Conservation (phyloP, 2,888 invertebrate genomes). For the Molorchus minor region DNA sequence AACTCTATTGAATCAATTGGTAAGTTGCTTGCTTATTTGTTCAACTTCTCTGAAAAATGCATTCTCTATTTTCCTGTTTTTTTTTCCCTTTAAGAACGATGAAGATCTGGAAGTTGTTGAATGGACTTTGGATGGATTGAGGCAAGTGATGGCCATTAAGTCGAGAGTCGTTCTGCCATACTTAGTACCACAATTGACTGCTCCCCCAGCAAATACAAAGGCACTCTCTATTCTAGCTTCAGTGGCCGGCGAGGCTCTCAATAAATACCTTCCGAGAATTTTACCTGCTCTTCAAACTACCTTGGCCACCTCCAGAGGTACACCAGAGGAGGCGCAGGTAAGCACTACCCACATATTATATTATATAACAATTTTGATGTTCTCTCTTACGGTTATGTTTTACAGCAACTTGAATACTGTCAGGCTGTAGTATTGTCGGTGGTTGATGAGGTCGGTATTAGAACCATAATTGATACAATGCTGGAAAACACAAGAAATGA, state of each 20-base stretch:
- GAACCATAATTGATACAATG: slow-evolving; percentile 87
- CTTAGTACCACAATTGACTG: slow-evolving; percentile 92
- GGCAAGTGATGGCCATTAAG: slow-evolving; percentile 97
- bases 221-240: slow-evolving; percentile 93
- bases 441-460: slow-evolving; percentile 84
- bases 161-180: slow-evolving; percentile 95
- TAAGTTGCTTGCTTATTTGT: no score
- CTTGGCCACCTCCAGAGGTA: slow-evolving; percentile 74
- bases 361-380: neutral
- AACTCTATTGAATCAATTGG: slow-evolving; percentile 82
- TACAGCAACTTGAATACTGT: slow-evolving; percentile 87
- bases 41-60: no score
- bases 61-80: slow-evolving; percentile 17
- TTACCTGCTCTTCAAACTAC: slow-evolving; percentile 88
- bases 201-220: slow-evolving; percentile 89
- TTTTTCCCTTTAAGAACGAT: slow-evolving; percentile 67
- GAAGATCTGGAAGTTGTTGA: slow-evolving; percentile 84
- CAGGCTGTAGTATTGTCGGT: slow-evolving; percentile 93
- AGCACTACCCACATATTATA: no score
- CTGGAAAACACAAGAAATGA: slow-evolving; percentile 78
- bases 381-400: slow-evolving; percentile 6
- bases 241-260: slow-evolving; percentile 92
- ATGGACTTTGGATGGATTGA: slow-evolving; percentile 92
- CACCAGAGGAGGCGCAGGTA: slow-evolving; percentile 55
- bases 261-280: slow-evolving; percentile 89